Evolutionary conservation across 1,140 invertebrate genomes (phyloP), one percentile per base, ranked within the genome.

Genomic region (Acromyrmex charruanus): DNA sequence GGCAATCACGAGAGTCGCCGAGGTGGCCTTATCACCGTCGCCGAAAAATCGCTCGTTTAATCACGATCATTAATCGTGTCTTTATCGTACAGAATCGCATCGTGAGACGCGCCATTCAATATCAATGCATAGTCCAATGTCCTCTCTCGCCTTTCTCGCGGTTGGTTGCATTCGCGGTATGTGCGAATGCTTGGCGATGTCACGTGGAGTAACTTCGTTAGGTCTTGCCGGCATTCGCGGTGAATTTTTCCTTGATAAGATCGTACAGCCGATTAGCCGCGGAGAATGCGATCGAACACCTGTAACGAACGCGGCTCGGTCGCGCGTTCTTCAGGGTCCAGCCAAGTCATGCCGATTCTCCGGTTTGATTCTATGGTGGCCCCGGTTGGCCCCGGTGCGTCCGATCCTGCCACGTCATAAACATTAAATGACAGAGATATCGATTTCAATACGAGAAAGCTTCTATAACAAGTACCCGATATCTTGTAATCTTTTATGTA

Each of bases 181-280:
- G 89, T 88, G 71, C 65, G 25, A 82, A 31, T 25, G 65, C 68
- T 63, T 75, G 80, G 51, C 66, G 65, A 87, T 89, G 89, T 90
- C 89, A 90, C 87, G 89, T 51, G 85, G 51, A 89, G 88, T 85
- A 68, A 87, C 71, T 88, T 58, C 63, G 65, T 86, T 87, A 61
- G 84, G 66, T 84, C 75, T 53, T 65, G 77, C 49, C 69, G 55
- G 66, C 79, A 85, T 53, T n/a, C 77, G 71, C 81, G 88, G 88
- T 80, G 84, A 87, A 90, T 90, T 88, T 87, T 87, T 53, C 75
- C 44, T 49, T 44, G 88, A 87, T 89, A 89, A 90, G 88, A 90
- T 90, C 89, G 77, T 68, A 74, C 44, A 44, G 88, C 88, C 81
- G 88, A 89, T 90, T 90, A 90, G 86, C 80, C 68, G 77, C 58